Conservation (phyloP, 2,888 invertebrate species). For the Amphiduros pacificus region DNA sequence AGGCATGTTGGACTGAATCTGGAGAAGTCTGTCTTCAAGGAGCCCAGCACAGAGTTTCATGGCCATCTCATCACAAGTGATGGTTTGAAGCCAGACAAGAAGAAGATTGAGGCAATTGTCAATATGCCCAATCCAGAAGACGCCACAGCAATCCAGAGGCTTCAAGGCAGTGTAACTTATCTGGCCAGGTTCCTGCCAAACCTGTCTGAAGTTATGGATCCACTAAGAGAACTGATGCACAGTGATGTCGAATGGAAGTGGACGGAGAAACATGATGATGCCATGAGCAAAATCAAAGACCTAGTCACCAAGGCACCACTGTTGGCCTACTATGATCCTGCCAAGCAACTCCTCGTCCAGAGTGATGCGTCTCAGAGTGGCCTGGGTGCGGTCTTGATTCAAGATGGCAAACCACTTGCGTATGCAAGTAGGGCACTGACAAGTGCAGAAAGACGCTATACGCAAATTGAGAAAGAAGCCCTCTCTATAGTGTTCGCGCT, state of each 20-base stretch:
- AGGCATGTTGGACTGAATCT: no score
- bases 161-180: conserved; percentile 27
- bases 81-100: conserved; percentile 26
- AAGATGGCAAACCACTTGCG: conserved; percentile 14
- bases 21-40: no score
- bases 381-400: conserved; percentile 12
- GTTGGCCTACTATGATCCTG: conserved; percentile 17
- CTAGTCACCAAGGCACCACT: conserved; percentile 10
- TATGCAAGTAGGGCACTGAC: conserved; percentile 17
- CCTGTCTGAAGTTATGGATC: conserved; percentile 17
- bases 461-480: conserved; percentile 20
- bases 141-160: conserved; percentile 28
- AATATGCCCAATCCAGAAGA: conserved; percentile 32
- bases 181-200: conserved; percentile 23
- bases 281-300: conserved; percentile 20
- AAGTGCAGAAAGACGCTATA: conserved; percentile 13
- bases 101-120: conserved; percentile 27
- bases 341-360: conserved; percentile 7
- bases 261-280: conserved; percentile 12
- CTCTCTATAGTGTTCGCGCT: conserved; percentile 17
- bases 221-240: conserved; percentile 18
- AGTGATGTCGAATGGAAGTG: conserved; percentile 26
- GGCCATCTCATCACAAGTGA: no score
- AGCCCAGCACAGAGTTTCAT: no score
- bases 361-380: conserved; percentile 18